phyloP scores from a whole-genome alignment of 2,888 invertebrate genomes.

The Pseudeuparius sepicola region DNA sequence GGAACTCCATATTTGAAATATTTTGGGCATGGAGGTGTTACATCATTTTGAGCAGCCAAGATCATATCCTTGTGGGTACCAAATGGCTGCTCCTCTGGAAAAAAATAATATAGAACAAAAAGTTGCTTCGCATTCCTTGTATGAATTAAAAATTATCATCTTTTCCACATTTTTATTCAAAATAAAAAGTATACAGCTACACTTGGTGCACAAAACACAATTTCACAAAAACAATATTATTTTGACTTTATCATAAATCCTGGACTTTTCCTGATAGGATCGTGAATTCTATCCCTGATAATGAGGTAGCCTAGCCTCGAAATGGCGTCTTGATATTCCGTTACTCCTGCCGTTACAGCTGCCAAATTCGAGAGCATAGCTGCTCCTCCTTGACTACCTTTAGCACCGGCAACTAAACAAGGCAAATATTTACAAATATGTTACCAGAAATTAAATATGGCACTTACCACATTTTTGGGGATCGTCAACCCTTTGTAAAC shows the following conservation, averaged over 20 bases:
- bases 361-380: not conserved
- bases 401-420: too few species aligned
- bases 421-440: too few species aligned
- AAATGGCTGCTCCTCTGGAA: constrained; percentile 15
- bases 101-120: too few species aligned
- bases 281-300: constrained; percentile 48
- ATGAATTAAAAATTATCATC: not conserved
- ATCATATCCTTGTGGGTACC: constrained; percentile 17
- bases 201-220: too few species aligned
- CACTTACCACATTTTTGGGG: constrained; percentile 19
- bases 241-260: too few species aligned
- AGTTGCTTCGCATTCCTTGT: too few species aligned
- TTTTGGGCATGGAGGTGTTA: constrained; percentile 13
- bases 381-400: constrained; percentile 3
- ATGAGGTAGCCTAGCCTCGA: constrained; percentile 51
- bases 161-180: constrained; percentile 5
- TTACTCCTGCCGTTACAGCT: constrained; percentile 36
- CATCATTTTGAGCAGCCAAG: constrained; percentile 6
- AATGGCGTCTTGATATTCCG: constrained; percentile 55
- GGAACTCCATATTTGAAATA: constrained; percentile 6
- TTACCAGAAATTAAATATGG: too few species aligned
- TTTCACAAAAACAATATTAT: too few species aligned
- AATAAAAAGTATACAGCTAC: too few species aligned
- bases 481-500: constrained; percentile 20
- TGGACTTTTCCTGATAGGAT: constrained; percentile 20